Conservation (phyloP, 2,113 vertebrate species). For the Montifringilla adamsi region DNA sequence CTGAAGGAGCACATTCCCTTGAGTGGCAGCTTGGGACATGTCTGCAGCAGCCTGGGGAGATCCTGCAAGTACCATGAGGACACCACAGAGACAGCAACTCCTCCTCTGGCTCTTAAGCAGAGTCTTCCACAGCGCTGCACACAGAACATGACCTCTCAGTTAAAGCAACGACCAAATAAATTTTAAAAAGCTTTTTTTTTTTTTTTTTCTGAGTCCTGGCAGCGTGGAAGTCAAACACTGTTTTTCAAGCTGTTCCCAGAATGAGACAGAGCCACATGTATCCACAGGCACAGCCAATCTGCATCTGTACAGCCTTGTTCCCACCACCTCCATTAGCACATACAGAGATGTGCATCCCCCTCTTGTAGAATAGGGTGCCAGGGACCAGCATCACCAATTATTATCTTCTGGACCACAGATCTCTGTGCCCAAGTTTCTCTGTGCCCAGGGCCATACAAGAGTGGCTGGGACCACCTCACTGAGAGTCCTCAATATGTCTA, state of each 20-base stretch:
- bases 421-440: background rate
- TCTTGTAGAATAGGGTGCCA: background rate
- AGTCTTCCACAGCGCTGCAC: background rate
- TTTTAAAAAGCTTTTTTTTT: background rate
- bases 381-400: background rate
- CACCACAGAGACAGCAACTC: background rate
- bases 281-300: background rate
- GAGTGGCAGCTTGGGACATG: background rate
- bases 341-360: background rate
- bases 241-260: background rate
- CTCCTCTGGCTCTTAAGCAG: background rate
- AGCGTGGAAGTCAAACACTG: background rate
- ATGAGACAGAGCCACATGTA: background rate
- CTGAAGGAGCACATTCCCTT: background rate
- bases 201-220: background rate
- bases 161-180: background rate
- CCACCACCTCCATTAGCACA: background rate
- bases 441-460: background rate
- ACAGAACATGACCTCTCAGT: background rate
- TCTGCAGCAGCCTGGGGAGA: background rate
- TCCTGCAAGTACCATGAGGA: background rate
- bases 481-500: background rate
- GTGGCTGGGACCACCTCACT: background rate
- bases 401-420: background rate
- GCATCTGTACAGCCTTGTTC: background rate